Conservation (phyloP, 2,113 vertebrate genomes). For the Bucco capensis region DNA sequence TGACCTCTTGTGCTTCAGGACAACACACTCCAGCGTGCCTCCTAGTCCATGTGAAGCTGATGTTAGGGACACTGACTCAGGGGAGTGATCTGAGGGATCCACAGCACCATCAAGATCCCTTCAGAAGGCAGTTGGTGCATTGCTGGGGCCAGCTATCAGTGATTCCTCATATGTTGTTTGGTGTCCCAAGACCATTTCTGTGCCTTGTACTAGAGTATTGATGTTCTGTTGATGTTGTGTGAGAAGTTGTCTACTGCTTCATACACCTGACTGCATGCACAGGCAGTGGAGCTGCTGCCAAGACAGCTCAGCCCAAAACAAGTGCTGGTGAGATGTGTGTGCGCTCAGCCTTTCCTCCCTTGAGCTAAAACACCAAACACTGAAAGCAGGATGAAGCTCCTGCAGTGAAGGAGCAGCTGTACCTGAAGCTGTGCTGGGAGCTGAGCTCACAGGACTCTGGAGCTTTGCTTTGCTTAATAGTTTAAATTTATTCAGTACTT, state of each 20-base stretch:
- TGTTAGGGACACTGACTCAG: accelerated
- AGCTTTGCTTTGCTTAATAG: not conserved
- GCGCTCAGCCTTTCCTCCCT: not conserved
- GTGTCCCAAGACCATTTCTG: accelerated
- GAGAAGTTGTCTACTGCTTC: not conserved
- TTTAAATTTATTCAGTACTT: not conserved
- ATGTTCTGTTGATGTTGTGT: accelerated
- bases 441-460: not conserved
- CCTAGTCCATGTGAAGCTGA: accelerated
- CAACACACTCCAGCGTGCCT: accelerated
- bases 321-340: not conserved
- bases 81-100: not conserved
- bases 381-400: accelerated
- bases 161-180: not conserved
- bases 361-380: accelerated
- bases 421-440: not conserved
- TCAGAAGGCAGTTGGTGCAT: accelerated
- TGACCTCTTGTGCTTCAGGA: not conserved
- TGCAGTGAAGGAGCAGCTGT: not conserved
- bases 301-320: accelerated
- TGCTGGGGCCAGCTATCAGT: not conserved
- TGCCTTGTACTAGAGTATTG: accelerated
- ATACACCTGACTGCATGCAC: accelerated
- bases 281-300: not conserved
- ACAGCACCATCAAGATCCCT: accelerated